Evolutionary conservation across 2,797 vertebrate species (phyloP).

Genomic region (Limnodromus scolopaceus): DNA sequence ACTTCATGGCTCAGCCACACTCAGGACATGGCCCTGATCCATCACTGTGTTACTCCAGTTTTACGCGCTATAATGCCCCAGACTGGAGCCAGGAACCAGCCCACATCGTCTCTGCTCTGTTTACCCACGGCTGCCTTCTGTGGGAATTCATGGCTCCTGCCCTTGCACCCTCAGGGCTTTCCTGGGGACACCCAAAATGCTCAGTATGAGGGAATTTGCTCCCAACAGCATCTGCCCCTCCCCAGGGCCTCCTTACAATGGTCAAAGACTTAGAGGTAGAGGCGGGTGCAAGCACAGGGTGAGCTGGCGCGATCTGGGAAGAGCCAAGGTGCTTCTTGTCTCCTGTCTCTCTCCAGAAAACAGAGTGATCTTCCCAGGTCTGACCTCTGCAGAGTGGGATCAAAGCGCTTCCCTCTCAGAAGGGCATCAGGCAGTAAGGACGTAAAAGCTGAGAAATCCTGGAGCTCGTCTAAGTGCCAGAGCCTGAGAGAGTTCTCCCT

Average conservation of each 20-base stretch:
- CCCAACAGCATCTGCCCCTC: neutral
- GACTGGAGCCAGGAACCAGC: neutral
- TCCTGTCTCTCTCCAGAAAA: neutral
- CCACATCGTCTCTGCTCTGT: fast-evolving
- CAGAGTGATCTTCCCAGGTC: neutral
- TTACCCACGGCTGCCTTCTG: neutral
- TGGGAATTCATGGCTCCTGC: neutral
- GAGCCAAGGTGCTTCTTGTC: neutral
- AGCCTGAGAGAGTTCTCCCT: neutral
- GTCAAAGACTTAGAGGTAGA: neutral
- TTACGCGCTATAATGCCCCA: neutral
- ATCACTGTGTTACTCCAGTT: neutral
- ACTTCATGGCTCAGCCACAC: neutral
- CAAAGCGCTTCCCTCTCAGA: neutral
- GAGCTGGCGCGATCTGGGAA: neutral
- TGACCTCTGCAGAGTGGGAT: neutral
- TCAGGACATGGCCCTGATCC: neutral
- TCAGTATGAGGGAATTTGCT: neutral
- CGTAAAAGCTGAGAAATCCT: neutral
- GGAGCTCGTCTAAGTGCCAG: neutral
- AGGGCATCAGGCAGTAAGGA: neutral
- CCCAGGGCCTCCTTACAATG: neutral
- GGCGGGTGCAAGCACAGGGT: neutral
- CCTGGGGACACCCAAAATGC: neutral
- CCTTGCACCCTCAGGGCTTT: neutral